Evolutionary conservation across 1,140 invertebrate genomes (phyloP).

Genomic region (Acyrthosiphon pisum): DNA sequence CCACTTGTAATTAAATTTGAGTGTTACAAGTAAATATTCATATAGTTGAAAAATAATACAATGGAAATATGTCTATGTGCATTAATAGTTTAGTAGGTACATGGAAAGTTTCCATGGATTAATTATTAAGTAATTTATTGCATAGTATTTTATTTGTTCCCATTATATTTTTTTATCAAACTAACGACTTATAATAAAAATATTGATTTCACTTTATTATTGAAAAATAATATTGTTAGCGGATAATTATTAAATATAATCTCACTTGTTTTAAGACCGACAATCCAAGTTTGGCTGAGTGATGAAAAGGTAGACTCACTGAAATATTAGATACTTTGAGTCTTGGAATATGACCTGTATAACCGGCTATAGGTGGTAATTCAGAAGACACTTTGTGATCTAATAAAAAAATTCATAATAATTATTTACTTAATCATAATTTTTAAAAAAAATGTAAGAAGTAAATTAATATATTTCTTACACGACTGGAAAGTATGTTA

Average conservation of each 20-base stretch:
- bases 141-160: no score
- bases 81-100: no score
- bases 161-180: neutral
- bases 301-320: constrained; percentile 72
- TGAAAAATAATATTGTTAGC: neutral
- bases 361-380: constrained; percentile 74
- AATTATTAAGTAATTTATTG: no score
- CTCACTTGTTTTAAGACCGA: constrained; percentile 58
- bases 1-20: no score
- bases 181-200: neutral
- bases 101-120: no score
- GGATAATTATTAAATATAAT: neutral
- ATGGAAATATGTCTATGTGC: no score
- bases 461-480: neutral
- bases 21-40: no score
- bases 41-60: no score
- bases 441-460: neutral
- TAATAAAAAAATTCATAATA: constrained; percentile 61
- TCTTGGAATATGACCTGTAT: constrained; percentile 75
- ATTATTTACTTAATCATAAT: neutral
- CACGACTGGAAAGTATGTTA: neutral
- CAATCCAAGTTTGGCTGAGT: constrained; percentile 72
- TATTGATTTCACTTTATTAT: neutral
- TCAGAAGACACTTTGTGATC: constrained; percentile 74
- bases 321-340: constrained; percentile 72